Conservation (phyloP, 1,140 invertebrate species). For the Drosophila kohkoa region DNA sequence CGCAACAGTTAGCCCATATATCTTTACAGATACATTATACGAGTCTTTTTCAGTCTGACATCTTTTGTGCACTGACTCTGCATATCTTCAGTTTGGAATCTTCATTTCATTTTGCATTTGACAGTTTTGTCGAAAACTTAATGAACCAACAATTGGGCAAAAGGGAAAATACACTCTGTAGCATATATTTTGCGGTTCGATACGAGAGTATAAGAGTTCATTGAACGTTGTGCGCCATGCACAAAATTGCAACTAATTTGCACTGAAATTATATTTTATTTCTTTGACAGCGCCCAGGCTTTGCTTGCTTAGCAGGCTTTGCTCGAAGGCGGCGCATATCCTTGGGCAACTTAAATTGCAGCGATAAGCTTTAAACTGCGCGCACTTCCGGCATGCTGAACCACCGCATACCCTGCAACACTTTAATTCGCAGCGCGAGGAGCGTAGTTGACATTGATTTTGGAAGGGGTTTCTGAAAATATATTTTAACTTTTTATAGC, state of each 20-base stretch:
- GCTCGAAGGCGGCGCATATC: conserved; percentile 47
- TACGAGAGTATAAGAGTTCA: conserved; percentile 51
- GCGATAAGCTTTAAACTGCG: conserved; percentile 82
- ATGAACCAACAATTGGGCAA: conserved; percentile 48
- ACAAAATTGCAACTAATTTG: conserved; percentile 78
- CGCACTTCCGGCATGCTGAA: conserved; percentile 66
- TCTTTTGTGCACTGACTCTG: neutral
- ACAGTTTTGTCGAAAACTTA: conserved; percentile 68
- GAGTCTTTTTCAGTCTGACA: conserved; percentile 3
- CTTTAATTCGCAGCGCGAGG: conserved; percentile 9
- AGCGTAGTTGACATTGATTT: neutral
- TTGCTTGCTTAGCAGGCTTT: neutral
- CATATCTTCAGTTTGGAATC: conserved; percentile 36
- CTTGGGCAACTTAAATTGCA: conserved; percentile 73
- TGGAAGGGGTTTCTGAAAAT: neutral
- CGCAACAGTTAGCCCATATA: conserved; percentile 72
- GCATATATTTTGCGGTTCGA: conserved; percentile 7
- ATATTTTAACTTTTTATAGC: neutral
- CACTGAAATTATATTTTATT: conserved; percentile 72
- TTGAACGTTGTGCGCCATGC: conserved; percentile 64
- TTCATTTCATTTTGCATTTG: conserved; percentile 64
- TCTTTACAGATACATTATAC: neutral
- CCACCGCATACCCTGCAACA: conserved; percentile 21
- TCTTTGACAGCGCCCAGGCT: conserved; percentile 46
- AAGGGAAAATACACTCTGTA: neutral